phyloP scores from a whole-genome alignment of 2,888 invertebrate genomes.

The Vandiemenella viatica region DNA sequence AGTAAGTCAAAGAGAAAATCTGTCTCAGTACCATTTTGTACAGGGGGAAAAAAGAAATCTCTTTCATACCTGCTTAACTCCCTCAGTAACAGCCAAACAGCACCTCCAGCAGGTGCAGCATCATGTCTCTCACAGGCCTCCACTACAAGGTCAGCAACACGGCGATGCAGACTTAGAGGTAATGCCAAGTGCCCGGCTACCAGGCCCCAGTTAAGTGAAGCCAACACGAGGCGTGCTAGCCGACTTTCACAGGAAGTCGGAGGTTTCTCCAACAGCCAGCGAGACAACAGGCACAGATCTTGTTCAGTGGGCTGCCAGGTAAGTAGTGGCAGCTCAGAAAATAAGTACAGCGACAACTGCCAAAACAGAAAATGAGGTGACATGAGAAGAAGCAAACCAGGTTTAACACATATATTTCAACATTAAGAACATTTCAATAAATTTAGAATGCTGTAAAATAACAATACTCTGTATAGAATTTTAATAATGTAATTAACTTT shows the following conservation, averaged over 20 bases:
- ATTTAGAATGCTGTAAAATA: too few species aligned
- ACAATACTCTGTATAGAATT: too few species aligned
- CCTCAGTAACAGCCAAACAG: constrained; percentile 37
- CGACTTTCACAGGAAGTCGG: constrained; percentile 46
- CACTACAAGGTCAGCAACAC: constrained; percentile 49
- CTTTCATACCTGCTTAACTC: constrained; percentile 48
- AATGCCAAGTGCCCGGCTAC: constrained; percentile 39
- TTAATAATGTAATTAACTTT: too few species aligned
- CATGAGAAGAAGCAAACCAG: too few species aligned
- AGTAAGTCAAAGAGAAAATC: too few species aligned
- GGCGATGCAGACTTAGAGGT: constrained; percentile 47
- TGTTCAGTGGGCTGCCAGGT: constrained; percentile 50
- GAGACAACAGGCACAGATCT: constrained; percentile 46
- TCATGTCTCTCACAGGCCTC: constrained; percentile 44
- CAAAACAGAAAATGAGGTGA: too few species aligned
- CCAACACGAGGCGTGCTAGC: constrained; percentile 51
- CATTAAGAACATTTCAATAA: too few species aligned
- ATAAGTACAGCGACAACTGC: constrained; percentile 46
- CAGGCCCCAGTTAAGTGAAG: constrained; percentile 54
- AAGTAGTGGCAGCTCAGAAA: constrained; percentile 52
- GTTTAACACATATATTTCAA: too few species aligned
- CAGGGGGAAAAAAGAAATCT: too few species aligned
- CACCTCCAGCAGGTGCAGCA: constrained; percentile 28
- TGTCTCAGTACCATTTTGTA: too few species aligned
- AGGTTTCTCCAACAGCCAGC: constrained; percentile 47